Evolutionary conservation across 2,113 vertebrate genomes (phyloP).

Genomic region (Mungos mungo): DNA sequence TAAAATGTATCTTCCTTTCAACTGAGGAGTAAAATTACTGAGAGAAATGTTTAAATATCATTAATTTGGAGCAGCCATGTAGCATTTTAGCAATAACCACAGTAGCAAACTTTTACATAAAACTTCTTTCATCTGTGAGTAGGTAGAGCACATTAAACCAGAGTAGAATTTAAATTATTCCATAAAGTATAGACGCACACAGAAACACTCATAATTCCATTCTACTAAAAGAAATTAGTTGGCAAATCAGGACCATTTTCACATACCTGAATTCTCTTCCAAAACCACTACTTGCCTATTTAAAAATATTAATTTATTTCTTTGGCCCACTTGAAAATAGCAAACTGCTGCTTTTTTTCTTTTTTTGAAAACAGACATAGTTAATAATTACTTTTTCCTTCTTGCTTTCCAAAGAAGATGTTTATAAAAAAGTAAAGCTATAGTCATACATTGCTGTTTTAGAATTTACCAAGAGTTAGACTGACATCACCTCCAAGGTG

Average conservation of each 20-base stretch:
- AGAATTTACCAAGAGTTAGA: background rate
- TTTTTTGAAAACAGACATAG: background rate
- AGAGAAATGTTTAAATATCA: slow-evolving; percentile 79
- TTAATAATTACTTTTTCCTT: slow-evolving; percentile 54
- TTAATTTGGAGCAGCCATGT: slow-evolving; percentile 74
- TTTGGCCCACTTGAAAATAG: background rate
- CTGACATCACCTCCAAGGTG: background rate
- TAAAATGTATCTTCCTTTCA: slow-evolving; percentile 74
- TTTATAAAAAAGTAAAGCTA: background rate
- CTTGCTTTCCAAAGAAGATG: slow-evolving; percentile 34
- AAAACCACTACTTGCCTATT: slow-evolving; percentile 12
- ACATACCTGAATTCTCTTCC: slow-evolving; percentile 29
- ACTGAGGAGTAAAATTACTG: slow-evolving; percentile 70
- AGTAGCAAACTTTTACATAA: slow-evolving; percentile 73
- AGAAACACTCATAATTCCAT: slow-evolving; percentile 50
- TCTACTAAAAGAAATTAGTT: slow-evolving; percentile 7
- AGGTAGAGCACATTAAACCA: slow-evolving; percentile 56
- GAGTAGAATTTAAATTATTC: slow-evolving; percentile 73
- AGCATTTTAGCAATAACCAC: slow-evolving; percentile 70
- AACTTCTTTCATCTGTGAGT: slow-evolving; percentile 71
- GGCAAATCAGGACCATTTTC: slow-evolving; percentile 42
- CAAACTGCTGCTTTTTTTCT: background rate
- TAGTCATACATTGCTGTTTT: background rate
- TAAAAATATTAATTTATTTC: slow-evolving; percentile 57
- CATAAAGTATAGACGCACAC: slow-evolving; percentile 58